Base-by-base conservation (phyloP, 2,888 invertebrate genomes). In the Hipparchia semele region DNA sequence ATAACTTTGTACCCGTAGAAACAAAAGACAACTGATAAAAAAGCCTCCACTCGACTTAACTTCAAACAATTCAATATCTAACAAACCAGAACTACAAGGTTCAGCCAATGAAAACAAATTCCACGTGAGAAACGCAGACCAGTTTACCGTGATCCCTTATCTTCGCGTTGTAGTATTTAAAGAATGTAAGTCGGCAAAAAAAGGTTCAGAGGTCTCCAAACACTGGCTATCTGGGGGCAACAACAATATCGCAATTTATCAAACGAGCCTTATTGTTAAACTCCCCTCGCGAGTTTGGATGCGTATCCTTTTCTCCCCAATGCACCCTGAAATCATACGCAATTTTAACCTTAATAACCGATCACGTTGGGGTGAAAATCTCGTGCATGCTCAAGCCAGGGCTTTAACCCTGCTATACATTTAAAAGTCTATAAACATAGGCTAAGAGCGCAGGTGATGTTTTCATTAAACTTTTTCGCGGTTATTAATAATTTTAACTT, bases 221-320 rank as follows among this genome's bases (percentile, higher is more conserved):
- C 75, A 75, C 78, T 81, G 80, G 82, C 70, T 78, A 78, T 79
- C 78, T 78, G 74, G 74, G 74, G 77, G 79, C 74, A 77, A 73
- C 79, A 88, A 91, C 91, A 91, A 92, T 92, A 90, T 89, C 87
- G 90, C 91, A 92, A 92, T 92, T 91, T 92, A 90, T 91, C 91
- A 92, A 92, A 92, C 89, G 91, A 91, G 88, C 86, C 86, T 86
- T 90, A 92, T 92, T 92, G 91, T 91, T 84, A 87, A 78, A 76
- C 84, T 81, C 87, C 90, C 90, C 87, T 84, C 82, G 80, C 83
- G 77, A 79, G 77, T 78, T 78, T 68, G 78, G 77, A 79, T 78
- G 79, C 81, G 78, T 80, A 80, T 79, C 80, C 81, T 81, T 81
- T 79, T 79, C 81, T 79, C 80, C 81, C 81, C 80, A 79, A 78